Evolutionary conservation across 2,113 vertebrate genomes (phyloP).

Genomic region (Ciconia stormi): DNA sequence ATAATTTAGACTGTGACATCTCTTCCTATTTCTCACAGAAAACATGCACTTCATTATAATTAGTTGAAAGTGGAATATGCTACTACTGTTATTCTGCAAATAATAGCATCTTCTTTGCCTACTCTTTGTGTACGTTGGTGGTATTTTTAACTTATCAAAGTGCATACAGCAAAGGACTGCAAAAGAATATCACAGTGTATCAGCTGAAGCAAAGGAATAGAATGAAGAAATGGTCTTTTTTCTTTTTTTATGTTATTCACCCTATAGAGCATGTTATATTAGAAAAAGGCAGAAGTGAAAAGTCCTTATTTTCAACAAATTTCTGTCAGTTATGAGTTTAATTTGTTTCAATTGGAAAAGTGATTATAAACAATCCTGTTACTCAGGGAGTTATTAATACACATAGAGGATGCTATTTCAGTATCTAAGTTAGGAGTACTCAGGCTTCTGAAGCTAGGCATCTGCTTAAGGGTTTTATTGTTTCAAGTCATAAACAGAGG

Average conservation of each 20-base stretch:
- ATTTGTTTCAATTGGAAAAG: not conserved
- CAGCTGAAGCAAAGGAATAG: not conserved
- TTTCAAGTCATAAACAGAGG: constrained; percentile 3
- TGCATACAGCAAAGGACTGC: not conserved
- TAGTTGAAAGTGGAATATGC: constrained; percentile 19
- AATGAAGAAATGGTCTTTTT: not conserved
- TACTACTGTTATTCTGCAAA: constrained; percentile 19
- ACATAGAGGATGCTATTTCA: not conserved
- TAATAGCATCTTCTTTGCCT: not conserved
- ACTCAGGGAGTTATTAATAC: not conserved
- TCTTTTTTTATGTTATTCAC: not conserved
- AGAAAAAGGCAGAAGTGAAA: not conserved
- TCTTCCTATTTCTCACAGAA: constrained; percentile 16
- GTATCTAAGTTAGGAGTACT: not conserved
- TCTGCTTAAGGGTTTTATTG: not conserved
- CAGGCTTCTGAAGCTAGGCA: not conserved
- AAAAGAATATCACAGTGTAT: not conserved
- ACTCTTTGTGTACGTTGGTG: constrained; percentile 7
- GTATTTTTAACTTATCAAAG: not conserved
- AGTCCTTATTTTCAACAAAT: not conserved
- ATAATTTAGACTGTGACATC: constrained; percentile 63
- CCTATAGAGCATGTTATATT: not conserved
- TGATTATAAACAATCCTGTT: not conserved
- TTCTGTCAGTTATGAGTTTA: not conserved
- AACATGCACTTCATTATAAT: constrained; percentile 56